Conservation (phyloP, 2,888 invertebrate genomes). For the Amphipyra berbera region DNA sequence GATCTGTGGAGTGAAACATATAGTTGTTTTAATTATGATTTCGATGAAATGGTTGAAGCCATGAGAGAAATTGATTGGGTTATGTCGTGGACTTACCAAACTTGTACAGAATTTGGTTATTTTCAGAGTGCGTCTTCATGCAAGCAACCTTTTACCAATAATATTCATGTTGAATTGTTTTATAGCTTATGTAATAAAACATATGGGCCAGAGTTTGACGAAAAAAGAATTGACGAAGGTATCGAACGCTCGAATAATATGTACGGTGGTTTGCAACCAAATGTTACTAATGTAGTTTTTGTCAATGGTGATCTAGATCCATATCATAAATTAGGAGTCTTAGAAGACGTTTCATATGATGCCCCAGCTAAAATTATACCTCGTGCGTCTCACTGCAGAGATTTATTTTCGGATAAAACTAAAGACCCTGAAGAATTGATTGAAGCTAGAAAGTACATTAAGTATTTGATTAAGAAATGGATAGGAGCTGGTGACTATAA, state of each 20-base stretch:
- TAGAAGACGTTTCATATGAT: slow-evolving; percentile 79
- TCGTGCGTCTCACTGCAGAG: slow-evolving; percentile 76
- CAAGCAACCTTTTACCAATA: slow-evolving; percentile 89
- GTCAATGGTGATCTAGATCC: slow-evolving; percentile 91
- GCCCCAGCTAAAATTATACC: slow-evolving; percentile 79
- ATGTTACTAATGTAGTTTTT: slow-evolving; percentile 89
- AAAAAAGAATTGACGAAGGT: slow-evolving; percentile 73
- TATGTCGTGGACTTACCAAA: slow-evolving; percentile 92
- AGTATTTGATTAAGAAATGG: slow-evolving; percentile 80
- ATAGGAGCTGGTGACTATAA: slow-evolving; percentile 71
- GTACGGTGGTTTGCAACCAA: slow-evolving; percentile 85
- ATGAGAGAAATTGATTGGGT: slow-evolving; percentile 65
- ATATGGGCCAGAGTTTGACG: slow-evolving; percentile 80
- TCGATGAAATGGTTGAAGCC: slow-evolving; percentile 70
- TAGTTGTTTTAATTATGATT: slow-evolving; percentile 74
- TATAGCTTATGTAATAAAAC: slow-evolving; percentile 77
- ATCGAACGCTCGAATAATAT: slow-evolving; percentile 82
- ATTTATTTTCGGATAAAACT: slow-evolving; percentile 71
- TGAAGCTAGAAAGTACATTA: slow-evolving; percentile 74
- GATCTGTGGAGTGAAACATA: slow-evolving; percentile 63
- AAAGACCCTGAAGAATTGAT: slow-evolving; percentile 77
- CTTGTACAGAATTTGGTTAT: slow-evolving; percentile 94
- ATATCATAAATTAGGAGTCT: slow-evolving; percentile 88
- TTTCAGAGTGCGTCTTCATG: slow-evolving; percentile 91
- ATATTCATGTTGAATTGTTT: slow-evolving; percentile 80